A percentile compares a stretch with the other conserved stretches of the same genome.
Conservation (phyloP, 1,140 invertebrate genomes). For the Pseudomyrmex gracilis region DNA sequence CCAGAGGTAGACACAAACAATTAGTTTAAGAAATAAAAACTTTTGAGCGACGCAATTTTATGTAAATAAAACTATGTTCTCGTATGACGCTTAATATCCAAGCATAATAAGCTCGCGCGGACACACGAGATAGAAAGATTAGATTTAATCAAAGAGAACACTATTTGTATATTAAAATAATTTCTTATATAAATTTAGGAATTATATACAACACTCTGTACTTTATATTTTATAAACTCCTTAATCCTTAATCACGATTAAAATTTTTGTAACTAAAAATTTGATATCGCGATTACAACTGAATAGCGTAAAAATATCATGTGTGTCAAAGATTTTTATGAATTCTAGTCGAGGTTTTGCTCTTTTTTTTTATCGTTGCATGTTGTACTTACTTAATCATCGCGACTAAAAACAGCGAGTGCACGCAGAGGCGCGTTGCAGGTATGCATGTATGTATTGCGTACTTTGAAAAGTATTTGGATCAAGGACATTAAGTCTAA, state of each 20-base stretch:
- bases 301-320: not conserved
- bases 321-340: not conserved
- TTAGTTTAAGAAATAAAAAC: slow-evolving; percentile 33
- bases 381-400: slow-evolving; percentile 63
- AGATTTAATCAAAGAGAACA: not conserved
- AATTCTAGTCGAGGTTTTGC: not conserved
- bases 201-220: not conserved
- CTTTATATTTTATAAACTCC: not conserved
- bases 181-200: not conserved
- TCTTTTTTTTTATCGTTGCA: slow-evolving; percentile 59
- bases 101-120: not conserved
- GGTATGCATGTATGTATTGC: slow-evolving; percentile 60
- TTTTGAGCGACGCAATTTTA: slow-evolving; percentile 15
- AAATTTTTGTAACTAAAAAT: not conserved
- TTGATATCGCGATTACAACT: not conserved
- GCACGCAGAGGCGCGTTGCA: slow-evolving; percentile 67
- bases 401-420: slow-evolving; percentile 65
- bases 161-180: not conserved
- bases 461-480: slow-evolving; percentile 77
- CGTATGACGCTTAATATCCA: slow-evolving; percentile 26
- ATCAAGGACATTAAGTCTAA: slow-evolving; percentile 76
- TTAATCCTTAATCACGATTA: not conserved
- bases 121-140: too few species aligned
- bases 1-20: slow-evolving; percentile 12
- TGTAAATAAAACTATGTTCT: slow-evolving; percentile 6